These are phyloP conservation scores for Synergus itoensis DNA, from an alignment of 2,888 invertebrate genomes.

Conservation along the genomic window DNA sequence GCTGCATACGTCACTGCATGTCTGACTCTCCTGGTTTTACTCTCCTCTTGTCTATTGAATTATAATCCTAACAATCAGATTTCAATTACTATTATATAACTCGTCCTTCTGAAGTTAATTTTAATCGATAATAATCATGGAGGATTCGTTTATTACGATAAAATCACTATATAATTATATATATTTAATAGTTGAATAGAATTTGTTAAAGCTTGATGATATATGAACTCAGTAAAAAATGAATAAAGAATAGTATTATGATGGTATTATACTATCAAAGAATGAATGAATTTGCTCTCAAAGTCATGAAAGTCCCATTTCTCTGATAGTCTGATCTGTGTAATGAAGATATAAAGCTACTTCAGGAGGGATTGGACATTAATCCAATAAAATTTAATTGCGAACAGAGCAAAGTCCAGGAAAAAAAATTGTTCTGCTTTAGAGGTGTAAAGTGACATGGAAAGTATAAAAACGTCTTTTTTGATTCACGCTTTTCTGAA, in stretches of 20 bases:
- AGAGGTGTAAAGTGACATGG: no score
- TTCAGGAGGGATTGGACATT: neutral
- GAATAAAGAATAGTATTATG: no score
- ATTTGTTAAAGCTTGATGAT: no score
- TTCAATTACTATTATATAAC: neutral
- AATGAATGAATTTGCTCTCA: neutral
- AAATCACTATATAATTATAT: no score
- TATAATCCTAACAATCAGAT: neutral
- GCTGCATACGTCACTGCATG: slow-evolving; percentile 63
- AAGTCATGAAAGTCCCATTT: neutral
- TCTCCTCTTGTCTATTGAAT: neutral
- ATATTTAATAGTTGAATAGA: no score
- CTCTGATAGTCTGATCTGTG: neutral
- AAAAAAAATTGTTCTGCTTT: neutral
- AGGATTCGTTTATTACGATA: neutral
- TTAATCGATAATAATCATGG: neutral
- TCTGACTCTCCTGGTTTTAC: slow-evolving; percentile 52
- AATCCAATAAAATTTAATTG: neutral
- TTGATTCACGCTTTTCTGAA: neutral
- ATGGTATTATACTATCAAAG: neutral
- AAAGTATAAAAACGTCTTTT: neutral
- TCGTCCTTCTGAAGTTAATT: neutral
- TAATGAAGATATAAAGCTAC: neutral
- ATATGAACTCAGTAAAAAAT: no score
- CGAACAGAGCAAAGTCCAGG: neutral